Evolutionary conservation across 1,140 invertebrate genomes (phyloP), one percentile per base, ranked within the genome.

Genomic region (Eupristina koningsbergeri): DNA sequence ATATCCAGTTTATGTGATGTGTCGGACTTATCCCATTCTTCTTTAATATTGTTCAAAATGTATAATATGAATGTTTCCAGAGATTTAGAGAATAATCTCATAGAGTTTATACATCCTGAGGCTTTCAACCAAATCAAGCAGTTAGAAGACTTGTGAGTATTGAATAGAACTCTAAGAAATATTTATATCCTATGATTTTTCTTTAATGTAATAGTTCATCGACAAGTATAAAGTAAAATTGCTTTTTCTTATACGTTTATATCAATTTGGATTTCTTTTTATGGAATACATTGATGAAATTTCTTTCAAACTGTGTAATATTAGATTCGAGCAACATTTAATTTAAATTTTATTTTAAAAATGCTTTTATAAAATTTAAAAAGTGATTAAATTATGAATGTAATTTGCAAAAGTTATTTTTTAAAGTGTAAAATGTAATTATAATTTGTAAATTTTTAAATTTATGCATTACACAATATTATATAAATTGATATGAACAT

Each of bases 111-210:
- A 85, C 95, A 99, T 91, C 94, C 95, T 50, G 95, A 97, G 83
- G 96, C 97, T 2, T 99, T 99, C 92, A 92, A 95, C 50, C 94
- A 95, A 26, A 94, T 98, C 50, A 94, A 94, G 58, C 88, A 90
- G 19, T 93, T 99, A 11, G 95, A 97, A 93, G 97, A 98, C 92
- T 93, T 99, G 97, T 98, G 94, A 97, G 97, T 96, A 87, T 77
- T 82, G n/a, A 58, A 26, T 61, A 17, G 17, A 74, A 75, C 34
- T 34, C 17, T 8, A n/a, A 76, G 39, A 41, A 50, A 81, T 67
- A 36, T 47, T 71, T 82, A 83, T 73, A 58, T 17, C 15, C 15
- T 19, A 36, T 39, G 1, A 19, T 39, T 67, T 67, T 11, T 34
- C 58, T 15, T 13, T 64, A 31, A 31, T 13, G 17, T 13, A 64